Conservation (phyloP, 2,113 vertebrate species). For the Rafetus swinhoei region DNA sequence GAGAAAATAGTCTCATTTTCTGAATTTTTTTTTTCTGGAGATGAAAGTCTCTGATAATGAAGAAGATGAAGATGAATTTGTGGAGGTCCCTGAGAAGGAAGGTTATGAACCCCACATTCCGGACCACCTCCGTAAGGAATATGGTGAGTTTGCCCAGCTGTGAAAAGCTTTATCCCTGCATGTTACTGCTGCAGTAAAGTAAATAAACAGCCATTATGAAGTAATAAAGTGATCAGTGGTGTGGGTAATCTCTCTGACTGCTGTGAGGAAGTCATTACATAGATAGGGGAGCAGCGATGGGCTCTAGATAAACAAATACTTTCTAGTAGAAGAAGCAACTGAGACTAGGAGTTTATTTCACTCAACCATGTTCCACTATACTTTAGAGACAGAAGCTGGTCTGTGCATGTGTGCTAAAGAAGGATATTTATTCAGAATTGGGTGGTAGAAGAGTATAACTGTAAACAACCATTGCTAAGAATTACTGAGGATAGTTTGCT, state of each 20-base stretch:
- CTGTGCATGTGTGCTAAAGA: not conserved
- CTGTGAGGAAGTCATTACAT: conserved; percentile 73
- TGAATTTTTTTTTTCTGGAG: conserved; percentile 53
- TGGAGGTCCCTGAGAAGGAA: conserved; percentile 97
- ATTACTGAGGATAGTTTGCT: not conserved
- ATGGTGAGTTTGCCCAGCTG: conserved; percentile 88
- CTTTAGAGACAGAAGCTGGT: conserved; percentile 38
- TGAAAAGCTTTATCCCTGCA: conserved; percentile 59
- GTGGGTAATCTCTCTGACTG: conserved; percentile 75
- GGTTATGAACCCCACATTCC: conserved; percentile 92
- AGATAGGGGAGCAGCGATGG: conserved; percentile 46
- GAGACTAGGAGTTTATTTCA: conserved; percentile 52
- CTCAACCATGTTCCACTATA: conserved; percentile 27
- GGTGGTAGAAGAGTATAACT: not conserved
- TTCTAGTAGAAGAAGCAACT: conserved; percentile 48
- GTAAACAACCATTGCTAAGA: not conserved
- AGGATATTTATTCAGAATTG: not conserved
- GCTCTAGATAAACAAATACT: conserved; percentile 74
- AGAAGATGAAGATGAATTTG: conserved; percentile 83
- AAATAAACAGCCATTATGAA: conserved; percentile 80
- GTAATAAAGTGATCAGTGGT: conserved; percentile 78
- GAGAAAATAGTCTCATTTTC: not conserved
- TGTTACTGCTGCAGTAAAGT: conserved; percentile 65
- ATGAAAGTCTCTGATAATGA: conserved; percentile 64
- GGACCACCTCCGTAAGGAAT: conserved; percentile 87